These are phyloP conservation scores for Urocolius indicus DNA, from an alignment of 2,113 vertebrate genomes.

Conservation along the genomic window DNA sequence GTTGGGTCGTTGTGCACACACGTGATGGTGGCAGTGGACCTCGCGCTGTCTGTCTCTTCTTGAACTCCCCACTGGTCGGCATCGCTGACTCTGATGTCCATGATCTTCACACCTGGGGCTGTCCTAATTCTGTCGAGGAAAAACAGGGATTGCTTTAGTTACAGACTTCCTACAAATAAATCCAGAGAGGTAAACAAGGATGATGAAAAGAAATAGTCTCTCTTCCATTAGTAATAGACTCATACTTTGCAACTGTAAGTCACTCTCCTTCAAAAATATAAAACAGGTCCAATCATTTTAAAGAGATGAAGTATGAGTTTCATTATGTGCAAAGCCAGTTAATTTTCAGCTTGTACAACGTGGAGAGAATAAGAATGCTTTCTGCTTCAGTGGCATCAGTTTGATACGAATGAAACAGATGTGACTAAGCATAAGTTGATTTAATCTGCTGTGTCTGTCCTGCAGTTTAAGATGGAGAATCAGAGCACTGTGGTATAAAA, in stretches of 20 bases:
- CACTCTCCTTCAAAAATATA: not conserved
- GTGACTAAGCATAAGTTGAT: not conserved
- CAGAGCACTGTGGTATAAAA: not conserved
- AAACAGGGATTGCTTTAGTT: not conserved
- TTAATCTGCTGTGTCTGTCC: conserved; percentile 4
- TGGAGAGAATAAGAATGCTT: not conserved
- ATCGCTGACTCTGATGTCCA: conserved; percentile 84
- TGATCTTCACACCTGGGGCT: conserved; percentile 86
- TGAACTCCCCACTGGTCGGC: conserved; percentile 92
- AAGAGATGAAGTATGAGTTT: not conserved
- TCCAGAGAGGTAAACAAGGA: no score
- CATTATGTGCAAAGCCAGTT: not conserved
- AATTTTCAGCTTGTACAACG: not conserved
- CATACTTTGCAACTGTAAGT: not conserved
- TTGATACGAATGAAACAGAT: not conserved
- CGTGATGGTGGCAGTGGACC: conserved; percentile 75
- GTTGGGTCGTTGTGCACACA: conserved; percentile 83
- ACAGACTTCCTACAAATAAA: not conserved
- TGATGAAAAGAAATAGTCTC: not conserved
- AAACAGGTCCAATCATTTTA: not conserved
- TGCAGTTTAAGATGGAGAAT: not conserved
- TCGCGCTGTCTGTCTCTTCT: conserved; percentile 86
- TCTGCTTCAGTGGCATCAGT: not conserved
- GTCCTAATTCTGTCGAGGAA: conserved; percentile 85
- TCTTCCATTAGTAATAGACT: not conserved